Conservation (phyloP, 2,888 invertebrate species). For the Yponomeuta plumbellus region DNA sequence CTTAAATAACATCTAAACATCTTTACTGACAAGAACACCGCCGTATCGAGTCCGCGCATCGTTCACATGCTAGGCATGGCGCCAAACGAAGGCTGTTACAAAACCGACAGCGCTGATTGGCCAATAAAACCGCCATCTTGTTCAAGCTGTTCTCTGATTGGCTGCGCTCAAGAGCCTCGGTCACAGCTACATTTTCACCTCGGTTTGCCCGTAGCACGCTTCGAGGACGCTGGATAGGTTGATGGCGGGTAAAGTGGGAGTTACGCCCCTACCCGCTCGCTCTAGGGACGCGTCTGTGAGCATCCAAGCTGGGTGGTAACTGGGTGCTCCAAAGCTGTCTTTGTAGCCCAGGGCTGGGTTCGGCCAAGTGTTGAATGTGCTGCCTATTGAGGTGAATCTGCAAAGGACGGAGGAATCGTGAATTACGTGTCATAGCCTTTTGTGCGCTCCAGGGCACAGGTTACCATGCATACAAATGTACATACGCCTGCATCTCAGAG, state of each 20-base stretch:
- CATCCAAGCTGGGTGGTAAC: constrained; percentile 84
- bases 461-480: too few species aligned
- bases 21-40: too few species aligned
- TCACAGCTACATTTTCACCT: not conserved
- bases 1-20: too few species aligned
- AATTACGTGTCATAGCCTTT: too few species aligned
- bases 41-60: too few species aligned
- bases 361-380: constrained; percentile 84
- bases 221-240: constrained; percentile 18
- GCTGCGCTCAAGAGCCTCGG: not conserved
- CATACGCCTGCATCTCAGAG: too few species aligned
- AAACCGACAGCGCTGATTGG: not conserved
- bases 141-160: too few species aligned
- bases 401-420: not conserved
- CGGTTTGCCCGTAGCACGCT: constrained; percentile 23
- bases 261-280: constrained; percentile 65
- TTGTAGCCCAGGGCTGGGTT: constrained; percentile 82
- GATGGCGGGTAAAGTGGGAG: not conserved
- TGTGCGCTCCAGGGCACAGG: too few species aligned
- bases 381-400: constrained; percentile 93
- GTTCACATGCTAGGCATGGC: too few species aligned
- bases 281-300: constrained; percentile 78
- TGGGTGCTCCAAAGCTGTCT: constrained; percentile 58
- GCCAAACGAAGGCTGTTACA: too few species aligned
- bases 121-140: not conserved